These are phyloP conservation scores for Alviniconcha marisindica DNA, from an alignment of 1,140 invertebrate species.

Conservation along the genomic window DNA sequence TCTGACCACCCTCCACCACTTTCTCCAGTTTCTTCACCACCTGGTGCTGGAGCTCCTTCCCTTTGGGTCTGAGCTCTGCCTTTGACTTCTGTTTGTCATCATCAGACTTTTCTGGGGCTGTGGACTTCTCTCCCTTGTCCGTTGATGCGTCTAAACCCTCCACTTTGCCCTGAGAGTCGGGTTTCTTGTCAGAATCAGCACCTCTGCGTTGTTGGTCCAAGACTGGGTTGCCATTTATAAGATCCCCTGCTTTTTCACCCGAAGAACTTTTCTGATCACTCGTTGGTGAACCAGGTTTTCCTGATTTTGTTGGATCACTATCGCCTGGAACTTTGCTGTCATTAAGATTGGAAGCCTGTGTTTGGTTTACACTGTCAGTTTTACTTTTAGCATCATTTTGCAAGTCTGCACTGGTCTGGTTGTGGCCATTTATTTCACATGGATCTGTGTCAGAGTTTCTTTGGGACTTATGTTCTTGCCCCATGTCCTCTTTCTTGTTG, in stretches of 20 bases:
- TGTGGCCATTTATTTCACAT: too few species aligned
- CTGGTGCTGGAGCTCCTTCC: conserved; percentile 8
- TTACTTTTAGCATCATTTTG: background rate
- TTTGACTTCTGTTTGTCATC: background rate
- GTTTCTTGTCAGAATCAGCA: too few species aligned
- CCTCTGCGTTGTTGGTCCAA: too few species aligned
- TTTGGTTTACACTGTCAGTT: background rate
- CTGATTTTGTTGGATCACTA: too few species aligned
- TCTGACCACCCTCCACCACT: background rate
- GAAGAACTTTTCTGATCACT: too few species aligned
- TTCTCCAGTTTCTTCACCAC: conserved; percentile 16
- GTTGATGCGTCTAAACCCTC: background rate
- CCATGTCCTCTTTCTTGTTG: background rate
- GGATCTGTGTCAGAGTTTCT: background rate
- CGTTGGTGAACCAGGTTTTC: too few species aligned
- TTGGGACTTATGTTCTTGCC: background rate
- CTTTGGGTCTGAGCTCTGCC: conserved; percentile 1
- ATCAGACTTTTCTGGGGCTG: too few species aligned
- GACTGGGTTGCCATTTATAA: too few species aligned
- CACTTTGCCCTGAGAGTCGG: background rate
- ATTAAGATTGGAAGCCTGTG: too few species aligned
- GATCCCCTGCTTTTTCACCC: too few species aligned
- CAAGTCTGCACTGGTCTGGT: background rate
- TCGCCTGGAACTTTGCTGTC: too few species aligned
- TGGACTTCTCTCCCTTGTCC: background rate